phyloP scores from a whole-genome alignment of 2,113 vertebrate genomes.

The Aspidoscelis tigris region DNA sequence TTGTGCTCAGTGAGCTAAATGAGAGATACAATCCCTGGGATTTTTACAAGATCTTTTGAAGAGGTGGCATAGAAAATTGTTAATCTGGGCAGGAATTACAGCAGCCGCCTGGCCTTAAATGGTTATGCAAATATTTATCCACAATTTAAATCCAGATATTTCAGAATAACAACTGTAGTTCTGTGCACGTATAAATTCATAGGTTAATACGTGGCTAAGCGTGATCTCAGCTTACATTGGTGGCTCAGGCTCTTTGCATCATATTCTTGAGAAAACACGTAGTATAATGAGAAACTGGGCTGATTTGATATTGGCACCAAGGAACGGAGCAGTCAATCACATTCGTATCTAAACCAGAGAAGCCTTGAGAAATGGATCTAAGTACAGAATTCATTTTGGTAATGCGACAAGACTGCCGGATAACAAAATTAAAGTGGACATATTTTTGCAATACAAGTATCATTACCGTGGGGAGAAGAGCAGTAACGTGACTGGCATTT shows the following conservation, averaged over 20 bases:
- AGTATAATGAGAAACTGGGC: not conserved
- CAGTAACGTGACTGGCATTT: not conserved
- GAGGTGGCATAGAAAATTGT: not conserved
- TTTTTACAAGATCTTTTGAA: not conserved
- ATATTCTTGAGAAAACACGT: not conserved
- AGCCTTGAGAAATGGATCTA: conserved; percentile 11
- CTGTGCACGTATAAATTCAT: too few relatives aligned
- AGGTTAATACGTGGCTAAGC: too few relatives aligned
- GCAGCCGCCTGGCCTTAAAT: not conserved
- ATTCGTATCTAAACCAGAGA: not conserved
- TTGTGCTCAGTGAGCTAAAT: too few relatives aligned
- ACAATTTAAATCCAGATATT: not conserved
- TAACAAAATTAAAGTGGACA: not conserved
- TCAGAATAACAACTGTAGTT: not conserved
- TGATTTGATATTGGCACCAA: conserved; percentile 28
- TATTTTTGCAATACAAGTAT: not conserved
- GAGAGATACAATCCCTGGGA: not conserved
- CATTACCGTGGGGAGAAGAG: not conserved
- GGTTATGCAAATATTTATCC: not conserved
- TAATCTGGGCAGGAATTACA: not conserved
- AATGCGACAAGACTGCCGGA: not conserved
- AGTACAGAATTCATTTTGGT: conserved; percentile 17
- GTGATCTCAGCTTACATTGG: not conserved
- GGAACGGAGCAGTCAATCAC: conserved; percentile 4
- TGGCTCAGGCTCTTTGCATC: not conserved